These are phyloP conservation scores for Eunapius fragilis DNA, from an alignment of 37 sponge, comb jelly and placozoan genomes.

Conservation along the genomic window DNA sequence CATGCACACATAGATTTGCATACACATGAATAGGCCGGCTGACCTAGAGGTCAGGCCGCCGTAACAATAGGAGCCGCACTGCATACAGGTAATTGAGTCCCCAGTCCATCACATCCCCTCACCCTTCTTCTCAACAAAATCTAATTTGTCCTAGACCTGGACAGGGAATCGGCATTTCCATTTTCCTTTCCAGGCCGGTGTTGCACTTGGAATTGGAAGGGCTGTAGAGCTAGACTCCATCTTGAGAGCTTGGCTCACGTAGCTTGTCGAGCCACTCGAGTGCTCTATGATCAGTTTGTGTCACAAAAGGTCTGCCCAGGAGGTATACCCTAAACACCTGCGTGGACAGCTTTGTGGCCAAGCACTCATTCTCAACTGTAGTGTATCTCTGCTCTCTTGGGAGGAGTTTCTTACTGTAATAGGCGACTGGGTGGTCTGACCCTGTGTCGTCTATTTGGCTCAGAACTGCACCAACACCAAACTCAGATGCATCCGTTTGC, in stretches of 20 bases:
- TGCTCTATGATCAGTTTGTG: slow-evolving; percentile 37
- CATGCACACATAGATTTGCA: too few species aligned
- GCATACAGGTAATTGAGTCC: too few species aligned
- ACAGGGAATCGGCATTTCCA: slow-evolving; percentile 46
- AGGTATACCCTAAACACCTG: slow-evolving; percentile 46
- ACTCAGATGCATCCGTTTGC: slow-evolving; percentile 57
- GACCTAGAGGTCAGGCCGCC: too few species aligned
- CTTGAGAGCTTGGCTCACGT: slow-evolving; percentile 26
- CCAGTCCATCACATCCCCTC: too few species aligned
- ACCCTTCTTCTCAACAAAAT: too few species aligned
- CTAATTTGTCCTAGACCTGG: slow-evolving; percentile 4
- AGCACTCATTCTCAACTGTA: slow-evolving; percentile 36
- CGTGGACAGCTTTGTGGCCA: slow-evolving; percentile 32
- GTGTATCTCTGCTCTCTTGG: slow-evolving; percentile 34
- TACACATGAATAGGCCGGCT: too few species aligned
- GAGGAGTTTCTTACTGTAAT: slow-evolving; percentile 34
- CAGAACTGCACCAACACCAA: slow-evolving; percentile 54
- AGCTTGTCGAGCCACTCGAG: slow-evolving; percentile 37
- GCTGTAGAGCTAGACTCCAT: slow-evolving; percentile 52
- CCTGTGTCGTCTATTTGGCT: slow-evolving; percentile 37
- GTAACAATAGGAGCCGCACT: too few species aligned
- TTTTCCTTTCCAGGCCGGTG: slow-evolving; percentile 27
- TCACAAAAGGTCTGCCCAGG: slow-evolving; percentile 23
- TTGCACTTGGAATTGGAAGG: slow-evolving; percentile 16
- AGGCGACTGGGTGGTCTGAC: slow-evolving; percentile 40